These are phyloP conservation scores for Alectura lathami DNA, from an alignment of 2,113 vertebrate genomes.

Conservation along the genomic window DNA sequence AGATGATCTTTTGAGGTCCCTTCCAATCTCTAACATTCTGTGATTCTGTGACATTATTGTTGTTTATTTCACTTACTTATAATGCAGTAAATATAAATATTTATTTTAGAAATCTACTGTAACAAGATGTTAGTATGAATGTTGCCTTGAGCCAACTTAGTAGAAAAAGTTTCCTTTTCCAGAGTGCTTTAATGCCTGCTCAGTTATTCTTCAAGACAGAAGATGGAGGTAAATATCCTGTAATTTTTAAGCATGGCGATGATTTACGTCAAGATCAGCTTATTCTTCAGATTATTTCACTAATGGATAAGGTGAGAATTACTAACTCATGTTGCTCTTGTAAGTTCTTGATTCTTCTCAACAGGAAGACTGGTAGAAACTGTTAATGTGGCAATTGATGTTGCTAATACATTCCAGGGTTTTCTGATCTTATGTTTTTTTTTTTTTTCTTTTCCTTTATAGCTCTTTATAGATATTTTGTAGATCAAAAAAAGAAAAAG, in stretches of 20 bases:
- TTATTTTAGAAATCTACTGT: neutral
- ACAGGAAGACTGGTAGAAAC: neutral
- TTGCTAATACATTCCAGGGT: neutral
- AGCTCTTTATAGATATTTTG: neutral
- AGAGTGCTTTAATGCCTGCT: slow-evolving; percentile 98
- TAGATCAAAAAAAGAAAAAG: neutral
- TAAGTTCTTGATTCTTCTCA: neutral
- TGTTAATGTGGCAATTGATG: neutral
- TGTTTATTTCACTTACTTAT: neutral
- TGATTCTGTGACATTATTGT: too few species aligned
- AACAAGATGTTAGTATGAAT: rapidly evolving
- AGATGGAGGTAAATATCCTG: slow-evolving; percentile 92
- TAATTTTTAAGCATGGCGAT: slow-evolving; percentile 98
- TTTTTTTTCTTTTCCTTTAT: neutral
- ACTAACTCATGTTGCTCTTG: rapidly evolving
- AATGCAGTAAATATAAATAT: neutral
- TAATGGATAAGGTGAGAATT: slow-evolving; percentile 94
- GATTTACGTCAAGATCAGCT: slow-evolving; percentile 97
- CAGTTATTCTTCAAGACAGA: slow-evolving; percentile 97
- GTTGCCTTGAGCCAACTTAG: neutral
- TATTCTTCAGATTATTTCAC: slow-evolving; percentile 98
- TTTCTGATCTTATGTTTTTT: neutral
- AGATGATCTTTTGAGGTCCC: too few species aligned
- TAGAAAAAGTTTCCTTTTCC: neutral
- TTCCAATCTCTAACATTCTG: too few species aligned